These are phyloP conservation scores for Pelobates cultripes DNA, from an alignment of 2,797 vertebrate genomes.

Conservation along the genomic window DNA sequence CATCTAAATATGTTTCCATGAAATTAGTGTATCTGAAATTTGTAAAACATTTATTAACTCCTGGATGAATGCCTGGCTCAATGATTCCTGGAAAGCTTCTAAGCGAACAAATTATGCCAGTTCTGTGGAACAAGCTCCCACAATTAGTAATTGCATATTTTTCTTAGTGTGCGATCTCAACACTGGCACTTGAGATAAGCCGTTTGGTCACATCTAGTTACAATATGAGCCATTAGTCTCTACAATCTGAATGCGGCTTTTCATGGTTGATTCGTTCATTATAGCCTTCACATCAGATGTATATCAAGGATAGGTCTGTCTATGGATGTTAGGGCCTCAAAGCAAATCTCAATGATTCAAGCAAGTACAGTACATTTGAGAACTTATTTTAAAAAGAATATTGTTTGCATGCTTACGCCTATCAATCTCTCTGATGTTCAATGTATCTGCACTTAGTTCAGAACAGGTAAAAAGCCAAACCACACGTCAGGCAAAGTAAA, in stretches of 20 bases:
- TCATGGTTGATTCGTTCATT: neutral
- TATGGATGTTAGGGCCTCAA: neutral
- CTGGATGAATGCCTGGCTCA: neutral
- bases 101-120: neutral
- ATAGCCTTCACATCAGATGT: neutral
- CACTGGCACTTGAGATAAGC: neutral
- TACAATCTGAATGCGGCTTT: conserved; percentile 4
- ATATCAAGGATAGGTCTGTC: conserved; percentile 13
- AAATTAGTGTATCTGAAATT: neutral
- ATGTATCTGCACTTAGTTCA: too few relatives aligned
- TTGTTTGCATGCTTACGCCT: too few relatives aligned
- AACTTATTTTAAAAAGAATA: neutral
- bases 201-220: conserved; percentile 2
- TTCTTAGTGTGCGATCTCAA: neutral
- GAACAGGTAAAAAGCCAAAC: too few relatives aligned
- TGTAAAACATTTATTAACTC: neutral
- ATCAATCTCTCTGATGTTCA: too few relatives aligned
- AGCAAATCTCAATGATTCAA: neutral
- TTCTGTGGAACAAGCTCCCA: neutral
- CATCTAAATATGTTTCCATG: neutral
- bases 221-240: neutral
- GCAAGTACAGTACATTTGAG: neutral
- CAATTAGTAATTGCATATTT: conserved; percentile 3
- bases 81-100: neutral
- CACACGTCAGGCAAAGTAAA: too few relatives aligned